A percentile compares a stretch with the other conserved stretches of the same genome.
Conservation (phyloP, 2,888 invertebrate genomes). For the Kryphioiulus occultus region DNA sequence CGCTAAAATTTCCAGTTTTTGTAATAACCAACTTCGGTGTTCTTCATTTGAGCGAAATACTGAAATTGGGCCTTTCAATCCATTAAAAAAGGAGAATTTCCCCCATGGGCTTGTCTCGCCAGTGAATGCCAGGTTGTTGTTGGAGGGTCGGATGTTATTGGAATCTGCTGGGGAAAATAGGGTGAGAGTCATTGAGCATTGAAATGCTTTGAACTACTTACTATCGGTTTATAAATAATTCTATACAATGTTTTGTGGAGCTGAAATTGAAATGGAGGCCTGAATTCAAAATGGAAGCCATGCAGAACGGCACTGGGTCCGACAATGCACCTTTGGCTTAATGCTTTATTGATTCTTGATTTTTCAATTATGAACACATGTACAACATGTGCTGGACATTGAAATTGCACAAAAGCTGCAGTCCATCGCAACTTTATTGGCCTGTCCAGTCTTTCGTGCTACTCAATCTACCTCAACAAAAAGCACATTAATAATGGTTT, state of each 20-base stretch:
- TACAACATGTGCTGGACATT: not conserved
- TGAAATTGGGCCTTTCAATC: not conserved
- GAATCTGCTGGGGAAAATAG: not conserved
- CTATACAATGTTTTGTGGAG: not conserved
- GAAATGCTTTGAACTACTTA: conserved; percentile 8
- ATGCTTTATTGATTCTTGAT: conserved; percentile 24
- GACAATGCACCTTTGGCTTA: not conserved
- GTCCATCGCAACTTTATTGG: not conserved
- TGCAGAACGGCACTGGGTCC: not conserved
- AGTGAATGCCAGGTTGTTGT: conserved; percentile 7
- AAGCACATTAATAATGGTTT: not conserved
- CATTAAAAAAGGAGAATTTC: not conserved
- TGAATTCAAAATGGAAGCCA: conserved; percentile 25
- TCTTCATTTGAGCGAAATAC: not conserved
- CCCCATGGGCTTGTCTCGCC: not conserved
- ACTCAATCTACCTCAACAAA: not conserved
- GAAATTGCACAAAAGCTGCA: not conserved
- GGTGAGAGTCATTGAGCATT: conserved; percentile 28
- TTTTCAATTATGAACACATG: conserved; percentile 20
- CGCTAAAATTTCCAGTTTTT: not conserved
- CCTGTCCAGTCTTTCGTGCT: not conserved
- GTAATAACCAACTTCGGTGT: not conserved
- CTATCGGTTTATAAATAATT: conserved; percentile 29
- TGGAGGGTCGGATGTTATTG: not conserved
- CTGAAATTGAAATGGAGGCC: conserved; percentile 20